phyloP scores from a whole-genome alignment of 1,140 invertebrate species.

The Magallana gigas region DNA sequence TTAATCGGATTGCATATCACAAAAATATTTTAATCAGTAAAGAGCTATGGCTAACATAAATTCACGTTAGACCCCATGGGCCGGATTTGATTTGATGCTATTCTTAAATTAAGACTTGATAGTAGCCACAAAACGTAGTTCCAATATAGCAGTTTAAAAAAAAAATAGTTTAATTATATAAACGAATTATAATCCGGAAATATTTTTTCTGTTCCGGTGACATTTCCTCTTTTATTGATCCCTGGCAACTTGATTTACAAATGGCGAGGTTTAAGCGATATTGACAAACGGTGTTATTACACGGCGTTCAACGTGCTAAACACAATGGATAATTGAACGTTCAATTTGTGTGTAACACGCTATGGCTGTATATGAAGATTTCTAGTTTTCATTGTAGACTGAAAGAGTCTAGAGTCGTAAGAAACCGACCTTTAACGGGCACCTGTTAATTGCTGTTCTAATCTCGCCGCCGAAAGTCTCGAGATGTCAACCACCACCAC shows the following conservation, averaged over 20 bases:
- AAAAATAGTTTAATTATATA: no score
- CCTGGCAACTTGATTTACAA: slow-evolving; percentile 35
- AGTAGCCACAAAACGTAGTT: no score
- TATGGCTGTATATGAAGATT: neutral
- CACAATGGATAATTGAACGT: neutral
- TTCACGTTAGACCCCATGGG: no score
- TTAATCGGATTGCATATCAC: no score
- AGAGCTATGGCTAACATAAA: no score
- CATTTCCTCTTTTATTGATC: neutral
- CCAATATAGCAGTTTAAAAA: no score
- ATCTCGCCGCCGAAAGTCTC: neutral
- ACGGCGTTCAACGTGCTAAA: neutral
- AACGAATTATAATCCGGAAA: neutral
- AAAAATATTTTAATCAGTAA: no score
- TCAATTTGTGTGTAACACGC: neutral
- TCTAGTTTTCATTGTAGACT: neutral
- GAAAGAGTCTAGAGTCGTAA: neutral
- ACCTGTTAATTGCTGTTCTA: neutral
- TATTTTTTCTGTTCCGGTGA: neutral
- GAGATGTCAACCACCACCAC: slow-evolving; percentile 29
- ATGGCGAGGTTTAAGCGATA: neutral
- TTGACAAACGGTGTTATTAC: neutral
- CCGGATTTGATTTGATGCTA: no score
- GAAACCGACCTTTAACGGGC: neutral
- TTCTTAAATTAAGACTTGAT: no score